Base-by-base conservation (phyloP, 2,797 vertebrate species). In the Mareca strepera region DNA sequence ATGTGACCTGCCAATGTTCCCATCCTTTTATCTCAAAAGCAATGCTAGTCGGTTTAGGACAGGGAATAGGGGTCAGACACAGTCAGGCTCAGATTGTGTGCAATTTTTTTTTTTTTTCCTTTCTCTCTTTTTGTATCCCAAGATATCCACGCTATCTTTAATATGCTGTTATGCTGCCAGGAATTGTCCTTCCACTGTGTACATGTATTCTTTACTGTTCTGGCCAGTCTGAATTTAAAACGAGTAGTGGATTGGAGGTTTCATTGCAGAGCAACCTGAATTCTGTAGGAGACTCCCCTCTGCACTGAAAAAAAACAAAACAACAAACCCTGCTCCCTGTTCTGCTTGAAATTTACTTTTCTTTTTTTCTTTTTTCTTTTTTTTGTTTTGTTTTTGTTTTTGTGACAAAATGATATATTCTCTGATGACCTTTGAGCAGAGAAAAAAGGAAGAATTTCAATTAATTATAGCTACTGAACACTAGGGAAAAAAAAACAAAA, bases 151-250 rank as follows among this genome's bases (percentile, higher is more conserved):
- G 1, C 9, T 72, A 2, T 56, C 14, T 74, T 79, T 82, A 73
- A 68, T 78, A 87, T 37, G 46, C 29, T 60, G 31, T 33, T 76
- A 37, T 11, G 53, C 15, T 70, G 41, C 10, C 43, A 84, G 20
- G 12, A 85, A 33, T 43, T 87, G 16, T 64, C 89, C 12, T 89
- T 41, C 23, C 23, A 26, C 41, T 59, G 12, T 44, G 43, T 44
- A 44, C 43, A 18, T 17, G 2, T 84, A 39, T 73, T 93, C 80
- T 70, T 74, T 23, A 44, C 29, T 82, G 5, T 4, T 83, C 59
- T 55, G 23, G 63, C 18, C 55, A 84, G 41, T 55, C 43, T 64
- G 82, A 94, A 80, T 80, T 70, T 77, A 76, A 86, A 82, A 76
- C 46, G 35, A 50, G 17, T 37, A 3, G 22, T 82, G 22, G n/a